phyloP scores from a whole-genome alignment of 23 tunicate genomes.

The Trididemnum miniatum region DNA sequence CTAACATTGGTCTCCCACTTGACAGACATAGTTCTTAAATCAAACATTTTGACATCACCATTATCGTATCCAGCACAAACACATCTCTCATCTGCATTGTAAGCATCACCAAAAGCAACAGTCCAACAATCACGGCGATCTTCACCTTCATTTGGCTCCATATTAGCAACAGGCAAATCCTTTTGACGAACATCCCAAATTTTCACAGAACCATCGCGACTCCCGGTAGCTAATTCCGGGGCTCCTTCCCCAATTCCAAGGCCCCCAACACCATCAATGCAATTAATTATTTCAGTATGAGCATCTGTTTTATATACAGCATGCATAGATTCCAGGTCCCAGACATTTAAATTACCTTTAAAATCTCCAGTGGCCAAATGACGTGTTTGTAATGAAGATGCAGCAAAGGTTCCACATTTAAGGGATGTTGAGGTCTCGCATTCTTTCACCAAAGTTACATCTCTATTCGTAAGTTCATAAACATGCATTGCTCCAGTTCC shows the following conservation, averaged over 20 bases:
- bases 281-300: constrained; percentile 85
- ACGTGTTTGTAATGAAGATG: constrained; percentile 82
- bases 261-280: constrained; percentile 98
- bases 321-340: constrained; percentile 85
- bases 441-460: constrained; percentile 53
- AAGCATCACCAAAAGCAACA: constrained; percentile 96
- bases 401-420: constrained; percentile 95
- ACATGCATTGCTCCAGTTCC: constrained; percentile 86
- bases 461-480: constrained; percentile 73
- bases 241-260: constrained; percentile 96
- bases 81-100: constrained; percentile 78
- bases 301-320: constrained; percentile 50
- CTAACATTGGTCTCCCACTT: constrained; percentile 94
- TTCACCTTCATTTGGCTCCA: constrained; percentile 95
- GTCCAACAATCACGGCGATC: constrained; percentile 94
- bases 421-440: constrained; percentile 62
- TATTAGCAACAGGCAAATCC: constrained; percentile 86
- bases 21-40: constrained; percentile 78
- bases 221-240: constrained; percentile 96
- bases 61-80: constrained; percentile 98
- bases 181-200: constrained; percentile 97
- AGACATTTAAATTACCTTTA: constrained; percentile 72
- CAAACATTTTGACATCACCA: constrained; percentile 97
- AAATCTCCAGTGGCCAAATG: constrained; percentile 97
- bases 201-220: constrained; percentile 93